A percentile compares a stretch with the other conserved stretches of the same genome.
Conservation (phyloP, 2,888 invertebrate species). For the Carpatolechia fugitivella region DNA sequence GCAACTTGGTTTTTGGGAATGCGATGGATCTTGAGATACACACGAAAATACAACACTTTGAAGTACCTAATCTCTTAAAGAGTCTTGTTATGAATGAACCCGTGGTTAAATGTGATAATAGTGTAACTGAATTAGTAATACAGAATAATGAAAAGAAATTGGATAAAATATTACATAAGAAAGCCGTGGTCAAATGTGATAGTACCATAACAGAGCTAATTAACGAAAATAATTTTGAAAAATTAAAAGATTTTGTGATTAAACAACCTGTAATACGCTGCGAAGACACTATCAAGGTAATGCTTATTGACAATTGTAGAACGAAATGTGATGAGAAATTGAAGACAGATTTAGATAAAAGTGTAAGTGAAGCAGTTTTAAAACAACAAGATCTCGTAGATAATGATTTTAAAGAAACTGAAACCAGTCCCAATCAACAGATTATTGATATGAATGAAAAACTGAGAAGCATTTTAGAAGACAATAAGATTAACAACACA, state of each 20-base stretch:
- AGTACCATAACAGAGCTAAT: neutral
- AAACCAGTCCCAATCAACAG: too few relatives aligned
- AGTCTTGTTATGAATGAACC: neutral
- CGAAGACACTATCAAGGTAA: neutral
- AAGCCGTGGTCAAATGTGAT: neutral
- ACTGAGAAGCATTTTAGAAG: neutral
- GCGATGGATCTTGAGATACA: slow-evolving; percentile 18
- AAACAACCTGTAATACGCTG: neutral
- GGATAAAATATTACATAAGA: neutral
- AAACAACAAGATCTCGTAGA: too few relatives aligned
- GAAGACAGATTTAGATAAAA: neutral
- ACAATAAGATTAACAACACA: neutral
- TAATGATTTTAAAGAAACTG: too few relatives aligned
- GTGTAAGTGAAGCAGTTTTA: neutral
- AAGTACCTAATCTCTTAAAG: neutral
- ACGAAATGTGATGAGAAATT: neutral
- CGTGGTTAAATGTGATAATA: slow-evolving; percentile 8
- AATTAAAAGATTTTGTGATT: neutral
- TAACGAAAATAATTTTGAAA: neutral
- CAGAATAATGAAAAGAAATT: neutral
- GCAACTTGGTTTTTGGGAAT: slow-evolving; percentile 34
- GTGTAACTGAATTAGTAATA: neutral
- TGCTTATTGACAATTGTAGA: neutral
- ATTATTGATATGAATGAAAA: too few relatives aligned
- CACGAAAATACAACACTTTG: neutral